Evolutionary conservation across 2,113 vertebrate genomes (phyloP), one percentile per base, ranked within the genome.

Genomic region (Cervus canadensis): DNA sequence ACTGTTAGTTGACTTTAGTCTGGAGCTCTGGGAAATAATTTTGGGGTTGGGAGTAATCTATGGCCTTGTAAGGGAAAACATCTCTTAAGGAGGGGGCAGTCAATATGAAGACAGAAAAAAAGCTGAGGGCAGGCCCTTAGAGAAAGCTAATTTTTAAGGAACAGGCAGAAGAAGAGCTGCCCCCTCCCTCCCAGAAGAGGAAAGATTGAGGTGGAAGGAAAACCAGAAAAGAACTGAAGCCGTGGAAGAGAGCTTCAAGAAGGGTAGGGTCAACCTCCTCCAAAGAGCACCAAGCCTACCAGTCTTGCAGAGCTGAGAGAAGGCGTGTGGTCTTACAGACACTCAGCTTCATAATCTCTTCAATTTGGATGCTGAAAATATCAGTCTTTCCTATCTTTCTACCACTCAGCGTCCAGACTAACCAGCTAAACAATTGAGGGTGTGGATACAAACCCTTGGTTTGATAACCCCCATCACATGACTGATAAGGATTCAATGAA

Each of bases 1-100:
- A 93, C n/a, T 67, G 52, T 60, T 67, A 67, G 94, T 54, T 56
- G 79, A 59, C 74, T 94, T 96, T 90, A 95, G 79, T 92, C 82
- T 95, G 93, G 52, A 57, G 82, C 83, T 33, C 85, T 45, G 19
- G 21, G 52, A 91, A 33, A 45, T 60, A 76, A 76, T 59, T 26
- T 90, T 67, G 25, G 30, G 88, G 33, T 87, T 91, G 89, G 57
- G 83, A 93, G 57, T 25, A 15, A 89, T 54, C 64, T 67, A 7
- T n/a, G 91, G 60, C n/a, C n/a, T 2, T 26, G 33, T 76, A 62
- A 95, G 43, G 79, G 79, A 76, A 94, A 74, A 40, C 21, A 4
- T 64, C 89, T 71, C 36, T 40, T 45, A 48, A 93, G 71, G 26
- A 36, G 64, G 64, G 48, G 57, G 36, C 19, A 40, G 36, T 33